Evolutionary conservation across 2,113 vertebrate genomes (phyloP).

Genomic region (Plotosus lineatus): DNA sequence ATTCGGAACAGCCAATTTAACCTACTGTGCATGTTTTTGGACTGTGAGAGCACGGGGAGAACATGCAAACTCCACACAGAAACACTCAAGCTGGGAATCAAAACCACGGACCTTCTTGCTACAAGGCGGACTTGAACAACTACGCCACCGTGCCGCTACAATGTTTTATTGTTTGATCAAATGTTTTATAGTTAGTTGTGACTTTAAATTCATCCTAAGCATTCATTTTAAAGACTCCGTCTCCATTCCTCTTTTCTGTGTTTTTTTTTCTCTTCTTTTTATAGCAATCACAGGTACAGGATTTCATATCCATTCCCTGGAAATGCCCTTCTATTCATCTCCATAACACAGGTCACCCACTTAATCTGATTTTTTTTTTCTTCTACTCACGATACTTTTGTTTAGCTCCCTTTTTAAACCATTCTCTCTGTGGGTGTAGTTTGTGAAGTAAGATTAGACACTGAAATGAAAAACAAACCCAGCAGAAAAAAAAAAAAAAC

Average conservation of each 20-base stretch:
- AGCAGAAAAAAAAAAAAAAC: not conserved
- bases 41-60: too few relatives aligned
- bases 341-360: constrained; percentile 50
- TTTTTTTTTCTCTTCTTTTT: not conserved
- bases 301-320: constrained; percentile 58
- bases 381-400: constrained; percentile 53
- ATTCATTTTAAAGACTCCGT: not conserved
- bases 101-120: too few relatives aligned
- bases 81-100: too few relatives aligned
- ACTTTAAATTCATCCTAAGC: not conserved
- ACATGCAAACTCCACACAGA: too few relatives aligned
- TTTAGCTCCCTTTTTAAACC: constrained; percentile 18
- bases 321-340: too few relatives aligned
- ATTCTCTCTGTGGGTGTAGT: not conserved
- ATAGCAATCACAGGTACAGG: not conserved
- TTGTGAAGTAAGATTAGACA: not conserved
- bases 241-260: not conserved
- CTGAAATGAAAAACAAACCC: not conserved
- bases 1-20: too few relatives aligned
- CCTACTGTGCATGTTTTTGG: too few relatives aligned
- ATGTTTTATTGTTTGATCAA: not conserved
- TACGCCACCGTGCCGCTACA: too few relatives aligned
- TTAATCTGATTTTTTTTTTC: constrained; percentile 40
- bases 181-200: not conserved
- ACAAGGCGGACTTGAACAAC: too few relatives aligned